Evolutionary conservation across 1,140 invertebrate genomes (phyloP).

Genomic region (Drosophila ironensis): DNA sequence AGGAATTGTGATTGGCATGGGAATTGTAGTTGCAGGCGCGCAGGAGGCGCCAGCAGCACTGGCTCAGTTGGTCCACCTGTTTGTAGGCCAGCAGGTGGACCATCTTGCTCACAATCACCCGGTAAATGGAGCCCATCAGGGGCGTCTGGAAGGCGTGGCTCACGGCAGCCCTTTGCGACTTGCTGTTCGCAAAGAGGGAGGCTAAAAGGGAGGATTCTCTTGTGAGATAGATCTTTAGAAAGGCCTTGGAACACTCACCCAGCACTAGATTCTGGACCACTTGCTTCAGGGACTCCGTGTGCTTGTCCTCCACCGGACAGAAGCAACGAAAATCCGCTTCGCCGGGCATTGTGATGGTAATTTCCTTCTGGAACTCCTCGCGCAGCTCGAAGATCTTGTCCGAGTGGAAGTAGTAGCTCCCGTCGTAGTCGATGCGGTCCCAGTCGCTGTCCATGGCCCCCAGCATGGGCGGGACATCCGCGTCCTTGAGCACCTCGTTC

Average conservation of each 20-base stretch:
- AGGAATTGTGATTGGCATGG: slow-evolving; percentile 51
- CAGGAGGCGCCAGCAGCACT: slow-evolving; percentile 67
- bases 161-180: slow-evolving; percentile 41
- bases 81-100: slow-evolving; percentile 70
- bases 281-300: slow-evolving; percentile 53
- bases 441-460: slow-evolving; percentile 78
- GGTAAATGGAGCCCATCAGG: slow-evolving; percentile 68
- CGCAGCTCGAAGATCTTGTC: slow-evolving; percentile 75
- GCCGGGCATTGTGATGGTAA: slow-evolving; percentile 37
- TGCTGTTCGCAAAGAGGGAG: slow-evolving; percentile 51
- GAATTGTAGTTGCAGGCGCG: slow-evolving; percentile 65
- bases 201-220: slow-evolving; percentile 15
- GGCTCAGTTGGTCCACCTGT: slow-evolving; percentile 61
- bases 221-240: not conserved
- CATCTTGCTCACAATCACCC: slow-evolving; percentile 62
- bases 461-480: slow-evolving; percentile 72
- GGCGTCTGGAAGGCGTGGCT: slow-evolving; percentile 58
- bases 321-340: slow-evolving; percentile 56
- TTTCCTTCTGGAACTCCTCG: slow-evolving; percentile 74
- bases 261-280: slow-evolving; percentile 65
- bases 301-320: slow-evolving; percentile 65
- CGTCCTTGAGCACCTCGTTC: slow-evolving; percentile 79
- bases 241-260: slow-evolving; percentile 20
- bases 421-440: slow-evolving; percentile 79
- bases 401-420: slow-evolving; percentile 73